Percentiles rank a stretch among this genome's conserved stretches.
Evolutionary conservation across 2,888 invertebrate genomes (phyloP).

Genomic region (Lasioglossum zephyrum): DNA sequence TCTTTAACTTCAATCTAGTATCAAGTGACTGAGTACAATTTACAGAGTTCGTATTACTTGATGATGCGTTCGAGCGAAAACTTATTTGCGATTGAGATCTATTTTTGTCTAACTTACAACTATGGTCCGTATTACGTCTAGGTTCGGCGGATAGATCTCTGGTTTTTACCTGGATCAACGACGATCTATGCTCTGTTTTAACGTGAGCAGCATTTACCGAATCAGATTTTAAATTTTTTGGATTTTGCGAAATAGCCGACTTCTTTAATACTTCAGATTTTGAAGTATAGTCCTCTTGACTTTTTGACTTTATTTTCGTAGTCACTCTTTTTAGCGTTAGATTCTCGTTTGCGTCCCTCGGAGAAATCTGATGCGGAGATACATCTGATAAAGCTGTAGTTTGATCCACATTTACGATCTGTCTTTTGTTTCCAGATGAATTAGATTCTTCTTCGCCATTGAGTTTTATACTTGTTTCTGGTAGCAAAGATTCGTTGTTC

Average conservation of each 20-base stretch:
- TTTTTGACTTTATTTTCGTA: conserved; percentile 6
- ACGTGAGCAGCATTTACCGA: neutral
- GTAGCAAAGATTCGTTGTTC: neutral
- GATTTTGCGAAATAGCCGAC: neutral
- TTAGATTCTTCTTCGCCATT: neutral
- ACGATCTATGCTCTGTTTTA: conserved; percentile 40
- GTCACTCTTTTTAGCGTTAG: conserved; percentile 2
- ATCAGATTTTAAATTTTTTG: conserved; percentile 22
- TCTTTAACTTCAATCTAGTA: conserved; percentile 16
- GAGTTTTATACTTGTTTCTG: neutral
- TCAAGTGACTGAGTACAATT: neutral
- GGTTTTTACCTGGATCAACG: neutral
- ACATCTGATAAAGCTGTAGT: neutral
- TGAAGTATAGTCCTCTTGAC: conserved; percentile 28
- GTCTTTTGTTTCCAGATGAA: neutral
- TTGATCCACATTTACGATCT: conserved; percentile 8
- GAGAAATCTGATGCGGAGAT: conserved; percentile 3
- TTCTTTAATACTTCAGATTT: conserved; percentile 11
- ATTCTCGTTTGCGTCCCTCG: neutral
- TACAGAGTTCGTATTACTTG: conserved; percentile 15
- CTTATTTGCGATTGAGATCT: conserved; percentile 70
- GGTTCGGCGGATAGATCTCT: conserved; percentile 32
- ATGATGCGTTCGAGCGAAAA: conserved; percentile 55
- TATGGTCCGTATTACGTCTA: neutral
- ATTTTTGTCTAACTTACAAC: conserved; percentile 43